phyloP scores from a whole-genome alignment of 2,113 vertebrate genomes.

The Phylloscopus trochilus region DNA sequence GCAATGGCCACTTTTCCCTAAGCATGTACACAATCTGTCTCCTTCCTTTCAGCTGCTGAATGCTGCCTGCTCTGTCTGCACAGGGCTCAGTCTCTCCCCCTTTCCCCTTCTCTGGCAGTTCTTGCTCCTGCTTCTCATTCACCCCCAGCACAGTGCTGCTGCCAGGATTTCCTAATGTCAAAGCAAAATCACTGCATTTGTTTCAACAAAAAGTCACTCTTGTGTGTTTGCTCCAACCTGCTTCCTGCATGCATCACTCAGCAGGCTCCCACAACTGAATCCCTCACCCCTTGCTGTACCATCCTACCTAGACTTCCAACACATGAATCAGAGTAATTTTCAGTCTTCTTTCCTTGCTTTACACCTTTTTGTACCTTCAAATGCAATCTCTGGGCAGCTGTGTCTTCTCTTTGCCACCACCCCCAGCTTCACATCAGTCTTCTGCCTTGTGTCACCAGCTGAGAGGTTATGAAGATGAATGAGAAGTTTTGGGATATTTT shows the following conservation, averaged over 20 bases:
- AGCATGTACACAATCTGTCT: neutral
- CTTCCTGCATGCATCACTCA: neutral
- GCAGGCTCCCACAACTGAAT: neutral
- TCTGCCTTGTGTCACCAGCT: neutral
- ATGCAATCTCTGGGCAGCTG: accelerated
- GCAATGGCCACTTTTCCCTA: neutral
- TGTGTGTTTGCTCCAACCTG: neutral
- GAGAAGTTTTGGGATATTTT: neutral
- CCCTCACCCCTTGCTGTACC: accelerated
- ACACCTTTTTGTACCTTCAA: neutral
- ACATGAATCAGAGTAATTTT: neutral
- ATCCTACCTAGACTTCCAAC: neutral
- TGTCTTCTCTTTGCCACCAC: neutral
- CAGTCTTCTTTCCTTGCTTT: neutral
- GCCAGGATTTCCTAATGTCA: neutral
- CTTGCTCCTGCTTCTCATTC: neutral
- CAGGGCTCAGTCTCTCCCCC: neutral
- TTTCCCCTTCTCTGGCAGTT: accelerated
- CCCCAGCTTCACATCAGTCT: neutral
- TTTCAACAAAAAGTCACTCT: neutral
- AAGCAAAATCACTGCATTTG: neutral
- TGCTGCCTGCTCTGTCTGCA: neutral
- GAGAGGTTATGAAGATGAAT: neutral
- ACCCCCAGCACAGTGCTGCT: neutral
- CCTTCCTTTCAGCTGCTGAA: neutral